Percentiles rank a stretch among this genome's conserved stretches.
Evolutionary conservation across 1,140 invertebrate species (phyloP).

Genomic region (Chionoecetes opilio): DNA sequence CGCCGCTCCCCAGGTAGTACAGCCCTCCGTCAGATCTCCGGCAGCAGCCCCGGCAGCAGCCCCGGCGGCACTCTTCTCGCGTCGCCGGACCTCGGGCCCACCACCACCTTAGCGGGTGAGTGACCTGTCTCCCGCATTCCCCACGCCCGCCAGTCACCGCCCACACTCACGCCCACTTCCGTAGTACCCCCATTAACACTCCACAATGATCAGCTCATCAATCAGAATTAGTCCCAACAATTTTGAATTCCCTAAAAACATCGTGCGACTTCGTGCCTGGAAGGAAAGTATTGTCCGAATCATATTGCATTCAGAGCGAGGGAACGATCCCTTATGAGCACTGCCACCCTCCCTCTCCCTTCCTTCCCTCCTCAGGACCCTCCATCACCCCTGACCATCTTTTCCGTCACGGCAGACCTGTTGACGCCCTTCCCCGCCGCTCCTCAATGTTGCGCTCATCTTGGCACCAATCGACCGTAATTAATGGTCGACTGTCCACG

Average conservation of each 20-base stretch:
- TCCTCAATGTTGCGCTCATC: constrained; percentile 50
- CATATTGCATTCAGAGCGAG: constrained; percentile 37
- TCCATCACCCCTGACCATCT: neutral
- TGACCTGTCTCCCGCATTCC: constrained; percentile 69
- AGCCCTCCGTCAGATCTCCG: constrained; percentile 70
- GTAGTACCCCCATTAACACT: constrained; percentile 45
- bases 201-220: constrained; percentile 53
- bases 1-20: constrained; percentile 21
- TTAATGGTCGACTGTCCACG: constrained; percentile 34
- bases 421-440: constrained; percentile 44
- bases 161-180: constrained; percentile 61
- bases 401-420: constrained; percentile 36
- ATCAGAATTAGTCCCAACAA: neutral
- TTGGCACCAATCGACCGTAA: constrained; percentile 51
- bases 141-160: constrained; percentile 66
- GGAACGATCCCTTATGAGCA: constrained; percentile 30
- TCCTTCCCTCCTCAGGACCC: neutral
- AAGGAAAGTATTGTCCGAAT: constrained; percentile 43
- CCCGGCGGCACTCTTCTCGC: constrained; percentile 47
- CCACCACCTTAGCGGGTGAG: constrained; percentile 75
- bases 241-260: constrained; percentile 23
- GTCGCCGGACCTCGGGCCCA: constrained; percentile 57
- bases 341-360: neutral
- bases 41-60: constrained; percentile 57
- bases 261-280: constrained; percentile 27